These are phyloP conservation scores for Taenaris catops DNA, from an alignment of 2,888 invertebrate species.

Conservation along the genomic window DNA sequence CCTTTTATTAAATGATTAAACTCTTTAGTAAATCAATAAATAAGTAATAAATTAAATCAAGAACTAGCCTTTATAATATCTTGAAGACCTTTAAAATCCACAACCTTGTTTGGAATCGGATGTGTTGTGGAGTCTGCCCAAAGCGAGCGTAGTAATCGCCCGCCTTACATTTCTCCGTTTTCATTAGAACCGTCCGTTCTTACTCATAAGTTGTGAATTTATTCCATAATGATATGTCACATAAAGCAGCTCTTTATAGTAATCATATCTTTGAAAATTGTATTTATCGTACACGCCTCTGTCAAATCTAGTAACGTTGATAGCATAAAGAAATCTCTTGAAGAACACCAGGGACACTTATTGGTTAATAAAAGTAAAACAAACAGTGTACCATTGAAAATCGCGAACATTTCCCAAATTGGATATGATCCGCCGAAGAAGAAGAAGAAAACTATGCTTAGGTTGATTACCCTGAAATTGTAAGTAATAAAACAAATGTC, in stretches of 20 bases:
- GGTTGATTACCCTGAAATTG: conserved; percentile 45
- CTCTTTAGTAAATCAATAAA: too few species aligned
- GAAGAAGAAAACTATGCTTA: conserved; percentile 29
- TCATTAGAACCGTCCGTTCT: conserved; percentile 2
- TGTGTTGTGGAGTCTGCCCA: conserved; percentile 17
- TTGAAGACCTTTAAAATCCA: too few species aligned
- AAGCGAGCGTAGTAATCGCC: conserved; percentile 15
- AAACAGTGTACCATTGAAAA: conserved; percentile 41
- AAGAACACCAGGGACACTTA: conserved; percentile 44
- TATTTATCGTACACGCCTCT: conserved; percentile 9
- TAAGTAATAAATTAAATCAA: too few species aligned
- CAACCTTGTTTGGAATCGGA: conserved; percentile 5
- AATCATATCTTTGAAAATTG: conserved; percentile 6
- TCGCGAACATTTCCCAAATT: conserved; percentile 43
- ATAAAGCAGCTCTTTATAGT: conserved; percentile 10
- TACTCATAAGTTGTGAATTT: neutral
- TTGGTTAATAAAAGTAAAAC: conserved; percentile 41
- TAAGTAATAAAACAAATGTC: too few species aligned
- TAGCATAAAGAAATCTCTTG: conserved; percentile 47
- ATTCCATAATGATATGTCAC: conserved; percentile 10
- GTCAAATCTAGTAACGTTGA: conserved; percentile 29
- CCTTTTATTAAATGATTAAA: too few species aligned
- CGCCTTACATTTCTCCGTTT: conserved; percentile 12
- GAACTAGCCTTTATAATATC: too few species aligned
- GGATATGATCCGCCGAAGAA: conserved; percentile 34